Percentiles rank a stretch among this genome's conserved stretches.
Evolutionary conservation across 1,140 invertebrate genomes (phyloP).

Genomic region (Protaetia brevitarsis): DNA sequence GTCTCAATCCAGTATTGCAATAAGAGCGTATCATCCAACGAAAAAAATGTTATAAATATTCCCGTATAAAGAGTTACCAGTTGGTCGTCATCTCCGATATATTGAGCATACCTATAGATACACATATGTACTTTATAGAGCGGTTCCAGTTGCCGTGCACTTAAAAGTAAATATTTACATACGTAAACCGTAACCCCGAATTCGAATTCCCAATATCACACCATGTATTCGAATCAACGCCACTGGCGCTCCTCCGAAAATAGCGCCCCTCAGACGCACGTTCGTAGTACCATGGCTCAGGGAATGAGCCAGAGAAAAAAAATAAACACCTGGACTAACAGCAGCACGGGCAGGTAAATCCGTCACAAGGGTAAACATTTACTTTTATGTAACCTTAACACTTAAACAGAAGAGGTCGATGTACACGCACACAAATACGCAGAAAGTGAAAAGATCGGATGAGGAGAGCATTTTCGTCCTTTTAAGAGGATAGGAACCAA

Average conservation of each 20-base stretch:
- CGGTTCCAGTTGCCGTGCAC: no score
- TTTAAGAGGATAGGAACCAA: conserved; percentile 15
- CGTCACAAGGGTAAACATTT: conserved; percentile 11
- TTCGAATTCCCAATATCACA: conserved; percentile 9
- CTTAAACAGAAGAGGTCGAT: conserved; percentile 14
- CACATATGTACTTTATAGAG: no score
- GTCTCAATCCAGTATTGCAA: no score
- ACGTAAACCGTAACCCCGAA: conserved; percentile 4
- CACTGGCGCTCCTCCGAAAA: not conserved
- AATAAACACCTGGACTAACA: conserved; percentile 12
- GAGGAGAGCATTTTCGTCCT: not conserved
- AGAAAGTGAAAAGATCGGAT: not conserved
- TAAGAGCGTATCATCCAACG: no score
- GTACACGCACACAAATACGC: not conserved
- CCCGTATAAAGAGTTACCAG: no score
- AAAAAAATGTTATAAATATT: no score
- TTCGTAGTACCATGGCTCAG: not conserved
- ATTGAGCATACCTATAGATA: no score
- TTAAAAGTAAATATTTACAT: not conserved
- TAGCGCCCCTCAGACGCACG: not conserved
- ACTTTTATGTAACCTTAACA: conserved; percentile 18
- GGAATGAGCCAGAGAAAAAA: conserved; percentile 1
- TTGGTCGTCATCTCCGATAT: no score
- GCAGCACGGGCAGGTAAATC: conserved; percentile 1
- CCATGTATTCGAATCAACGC: not conserved